phyloP scores from a whole-genome alignment of 2,113 vertebrate genomes.

The Mungos mungo region DNA sequence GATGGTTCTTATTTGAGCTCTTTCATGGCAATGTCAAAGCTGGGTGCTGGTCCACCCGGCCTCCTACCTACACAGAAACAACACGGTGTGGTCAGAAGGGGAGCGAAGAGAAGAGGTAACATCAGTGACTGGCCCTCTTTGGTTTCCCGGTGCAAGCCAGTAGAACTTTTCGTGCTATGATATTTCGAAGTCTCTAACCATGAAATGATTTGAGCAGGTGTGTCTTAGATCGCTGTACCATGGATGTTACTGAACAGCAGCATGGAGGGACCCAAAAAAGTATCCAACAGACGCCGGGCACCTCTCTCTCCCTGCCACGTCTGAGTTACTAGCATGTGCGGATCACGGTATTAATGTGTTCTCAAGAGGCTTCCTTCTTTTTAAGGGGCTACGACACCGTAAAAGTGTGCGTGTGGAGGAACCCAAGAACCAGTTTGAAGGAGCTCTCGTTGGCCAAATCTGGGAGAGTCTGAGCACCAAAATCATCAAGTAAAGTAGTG shows the following conservation, averaged over 20 bases:
- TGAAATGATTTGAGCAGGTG: background rate
- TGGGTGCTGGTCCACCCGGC: background rate
- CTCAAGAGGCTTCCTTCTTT: background rate
- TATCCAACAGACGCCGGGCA: background rate
- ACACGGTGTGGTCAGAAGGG: background rate
- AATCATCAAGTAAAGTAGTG: background rate
- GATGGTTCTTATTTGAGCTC: background rate
- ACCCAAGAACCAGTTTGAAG: background rate
- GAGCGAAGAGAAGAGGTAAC: background rate
- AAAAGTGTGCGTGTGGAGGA: background rate
- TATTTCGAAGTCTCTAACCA: background rate
- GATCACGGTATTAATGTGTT: background rate
- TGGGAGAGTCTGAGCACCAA: background rate
- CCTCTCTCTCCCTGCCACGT: background rate
- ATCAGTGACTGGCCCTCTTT: background rate
- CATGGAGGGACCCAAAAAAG: background rate
- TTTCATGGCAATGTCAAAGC: background rate
- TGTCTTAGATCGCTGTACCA: background rate
- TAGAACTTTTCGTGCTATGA: background rate
- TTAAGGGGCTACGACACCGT: background rate
- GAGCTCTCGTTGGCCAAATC: background rate
- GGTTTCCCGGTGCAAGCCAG: background rate
- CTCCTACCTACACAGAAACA: background rate
- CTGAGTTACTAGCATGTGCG: background rate
- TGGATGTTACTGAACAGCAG: background rate